Evolutionary conservation across 2,113 vertebrate species (phyloP), one percentile per base, ranked within the genome.

Genomic region (Pseudois nayaur): DNA sequence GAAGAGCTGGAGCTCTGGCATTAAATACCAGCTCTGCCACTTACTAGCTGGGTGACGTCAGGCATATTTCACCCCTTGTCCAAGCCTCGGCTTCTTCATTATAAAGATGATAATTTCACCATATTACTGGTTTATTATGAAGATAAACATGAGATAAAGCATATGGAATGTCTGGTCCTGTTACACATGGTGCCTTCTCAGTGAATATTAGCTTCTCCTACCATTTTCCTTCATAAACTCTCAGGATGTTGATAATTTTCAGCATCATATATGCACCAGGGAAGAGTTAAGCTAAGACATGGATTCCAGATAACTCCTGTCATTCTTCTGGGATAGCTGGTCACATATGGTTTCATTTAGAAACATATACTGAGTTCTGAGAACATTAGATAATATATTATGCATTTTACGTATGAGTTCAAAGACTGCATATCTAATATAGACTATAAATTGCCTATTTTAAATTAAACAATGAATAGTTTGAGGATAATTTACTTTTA

Each of bases 341-440:
- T 67, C 83, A 91, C 78, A 87, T 88, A n/a, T 87, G 55, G 60
- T 92, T 92, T 92, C 55, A 86, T 55, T 95, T 87, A 83, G 54
- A 74, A 97, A 89, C 12, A 40, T 36, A 64, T n/a, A 71, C 27
- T 76, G 64, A 94, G 76, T 81, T 96, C 59, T 52, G 54, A 85
- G 64, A 91, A 78, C 43, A 90, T 62, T 11, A 54, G 67, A 50
- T 91, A 92, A 60, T 89, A 57, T 74, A 87, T 62, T 84, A 85
- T 48, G 25, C 4, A 62, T 74, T 92, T 95, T 52, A 79, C 78
- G 29, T 33, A 59, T 90, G 21, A 92, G 52, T 64, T 96, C 64
- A 45, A 33, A 90, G 43, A 57, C 43, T 86, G 27, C 21, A 59
- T 91, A 45, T 60, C 29, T 94, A 54, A 74, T 48, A 59, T 2